A percentile compares a stretch with the other conserved stretches of the same genome.
These are phyloP conservation scores for Torymus tubicola DNA, from an alignment of 2,888 invertebrate species.

Conservation along the genomic window DNA sequence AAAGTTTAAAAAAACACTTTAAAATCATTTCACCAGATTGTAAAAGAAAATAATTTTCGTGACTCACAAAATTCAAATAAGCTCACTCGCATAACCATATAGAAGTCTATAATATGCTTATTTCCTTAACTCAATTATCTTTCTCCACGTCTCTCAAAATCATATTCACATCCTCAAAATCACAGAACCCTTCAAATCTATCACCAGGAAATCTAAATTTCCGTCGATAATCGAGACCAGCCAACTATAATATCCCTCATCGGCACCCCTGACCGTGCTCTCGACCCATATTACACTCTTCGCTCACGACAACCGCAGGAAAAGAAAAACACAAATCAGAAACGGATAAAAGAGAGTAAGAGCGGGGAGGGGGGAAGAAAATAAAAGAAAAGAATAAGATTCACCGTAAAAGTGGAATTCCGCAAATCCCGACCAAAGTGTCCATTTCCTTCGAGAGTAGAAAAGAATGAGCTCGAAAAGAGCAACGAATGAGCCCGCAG, in stretches of 20 bases:
- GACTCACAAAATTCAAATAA: too few species aligned
- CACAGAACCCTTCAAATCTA: background rate
- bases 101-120: background rate
- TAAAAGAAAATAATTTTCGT: too few species aligned
- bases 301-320: background rate
- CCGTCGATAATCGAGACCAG: constrained; percentile 34
- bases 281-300: constrained; percentile 26
- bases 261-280: constrained; percentile 13
- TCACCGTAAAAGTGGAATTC: constrained; percentile 54
- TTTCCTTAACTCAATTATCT: constrained; percentile 2
- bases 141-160: constrained; percentile 7
- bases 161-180: background rate
- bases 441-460: constrained; percentile 34
- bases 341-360: too few species aligned
- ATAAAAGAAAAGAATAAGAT: constrained; percentile 24
- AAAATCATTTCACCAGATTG: too few species aligned
- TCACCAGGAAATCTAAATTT: constrained; percentile 18
- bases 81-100: background rate
- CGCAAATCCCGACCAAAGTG: constrained; percentile 49
- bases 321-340: too few species aligned
- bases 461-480: constrained; percentile 30
- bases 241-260: background rate
- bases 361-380: too few species aligned
- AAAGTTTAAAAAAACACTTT: too few species aligned
- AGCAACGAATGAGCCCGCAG: constrained; percentile 25